A percentile compares a stretch with the other conserved stretches of the same genome.
Conservation (phyloP, 64 coral and sea anemone genomes). For the Porites lutea region DNA sequence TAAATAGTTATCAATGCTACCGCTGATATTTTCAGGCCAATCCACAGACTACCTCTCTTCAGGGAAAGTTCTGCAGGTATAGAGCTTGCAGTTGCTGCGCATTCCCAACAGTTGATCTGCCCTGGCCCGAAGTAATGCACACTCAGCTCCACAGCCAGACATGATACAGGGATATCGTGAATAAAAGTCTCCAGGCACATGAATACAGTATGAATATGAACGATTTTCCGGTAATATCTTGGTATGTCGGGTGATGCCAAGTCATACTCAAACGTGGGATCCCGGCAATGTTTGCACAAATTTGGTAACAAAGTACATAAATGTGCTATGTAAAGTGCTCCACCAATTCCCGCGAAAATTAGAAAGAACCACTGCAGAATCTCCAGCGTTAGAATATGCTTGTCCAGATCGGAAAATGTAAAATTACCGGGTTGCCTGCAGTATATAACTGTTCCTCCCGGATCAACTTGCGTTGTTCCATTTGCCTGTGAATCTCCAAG, state of each 20-base stretch:
- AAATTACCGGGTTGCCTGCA: conserved; percentile 27
- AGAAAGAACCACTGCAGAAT: conserved; percentile 81
- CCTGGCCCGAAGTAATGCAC: conserved; percentile 82
- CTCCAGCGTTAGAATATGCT: conserved; percentile 66
- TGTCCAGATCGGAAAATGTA: conserved; percentile 30
- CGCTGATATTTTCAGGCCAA: conserved; percentile 76
- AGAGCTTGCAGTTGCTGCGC: conserved; percentile 15
- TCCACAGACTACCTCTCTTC: conserved; percentile 74
- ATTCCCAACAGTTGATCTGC: conserved; percentile 87
- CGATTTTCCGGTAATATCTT: conserved; percentile 80
- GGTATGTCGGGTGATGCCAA: conserved; percentile 59
- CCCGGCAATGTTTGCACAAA: conserved; percentile 76
- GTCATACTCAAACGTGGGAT: conserved; percentile 72
- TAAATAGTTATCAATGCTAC: conserved; percentile 81
- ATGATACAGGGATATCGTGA: conserved; percentile 81
- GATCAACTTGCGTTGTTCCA: conserved; percentile 1
- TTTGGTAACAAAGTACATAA: conserved; percentile 77
- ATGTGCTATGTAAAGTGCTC: conserved; percentile 78
- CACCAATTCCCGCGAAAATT: conserved; percentile 60
- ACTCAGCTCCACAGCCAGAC: conserved; percentile 61
- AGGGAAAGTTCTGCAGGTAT: conserved; percentile 74
- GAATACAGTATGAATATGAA: conserved; percentile 70
- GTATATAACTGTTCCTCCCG: neutral
- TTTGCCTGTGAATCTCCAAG: neutral
- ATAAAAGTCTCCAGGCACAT: conserved; percentile 84